phyloP scores from a whole-genome alignment of 2,888 invertebrate species.

The Aplocera efformata region DNA sequence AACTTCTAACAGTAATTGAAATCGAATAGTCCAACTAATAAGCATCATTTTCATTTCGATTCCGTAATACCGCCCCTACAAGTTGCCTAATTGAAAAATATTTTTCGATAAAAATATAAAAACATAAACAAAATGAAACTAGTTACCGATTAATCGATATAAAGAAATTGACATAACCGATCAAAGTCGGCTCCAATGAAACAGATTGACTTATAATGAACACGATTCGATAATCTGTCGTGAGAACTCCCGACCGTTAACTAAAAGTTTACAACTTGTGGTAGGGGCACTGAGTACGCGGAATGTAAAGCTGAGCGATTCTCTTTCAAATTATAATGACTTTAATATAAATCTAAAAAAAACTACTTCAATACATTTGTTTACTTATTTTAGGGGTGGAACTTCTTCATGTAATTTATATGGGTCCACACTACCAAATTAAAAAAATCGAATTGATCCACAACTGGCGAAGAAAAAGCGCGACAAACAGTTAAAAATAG shows the following conservation, averaged over 20 bases:
- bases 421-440: too few species aligned
- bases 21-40: too few species aligned
- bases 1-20: too few species aligned
- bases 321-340: too few species aligned
- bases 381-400: too few species aligned
- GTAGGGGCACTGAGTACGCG: slow-evolving; percentile 42
- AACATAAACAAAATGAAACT: slow-evolving; percentile 25
- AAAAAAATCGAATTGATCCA: too few species aligned
- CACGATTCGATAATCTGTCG: slow-evolving; percentile 68
- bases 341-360: not conserved
- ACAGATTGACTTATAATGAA: slow-evolving; percentile 77
- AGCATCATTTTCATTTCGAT: too few species aligned
- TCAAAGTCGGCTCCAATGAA: slow-evolving; percentile 77
- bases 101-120: slow-evolving; percentile 8
- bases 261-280: slow-evolving; percentile 65
- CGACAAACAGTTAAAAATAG: too few species aligned
- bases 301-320: not conserved
- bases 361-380: too few species aligned
- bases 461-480: too few species aligned
- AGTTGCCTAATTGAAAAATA: slow-evolving; percentile 3
- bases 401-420: too few species aligned
- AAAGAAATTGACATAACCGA: slow-evolving; percentile 62
- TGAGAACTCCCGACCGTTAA: slow-evolving; percentile 68
- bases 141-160: slow-evolving; percentile 21
- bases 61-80: not conserved